phyloP scores from a whole-genome alignment of 1,140 invertebrate genomes.

The Colletes gigas region DNA sequence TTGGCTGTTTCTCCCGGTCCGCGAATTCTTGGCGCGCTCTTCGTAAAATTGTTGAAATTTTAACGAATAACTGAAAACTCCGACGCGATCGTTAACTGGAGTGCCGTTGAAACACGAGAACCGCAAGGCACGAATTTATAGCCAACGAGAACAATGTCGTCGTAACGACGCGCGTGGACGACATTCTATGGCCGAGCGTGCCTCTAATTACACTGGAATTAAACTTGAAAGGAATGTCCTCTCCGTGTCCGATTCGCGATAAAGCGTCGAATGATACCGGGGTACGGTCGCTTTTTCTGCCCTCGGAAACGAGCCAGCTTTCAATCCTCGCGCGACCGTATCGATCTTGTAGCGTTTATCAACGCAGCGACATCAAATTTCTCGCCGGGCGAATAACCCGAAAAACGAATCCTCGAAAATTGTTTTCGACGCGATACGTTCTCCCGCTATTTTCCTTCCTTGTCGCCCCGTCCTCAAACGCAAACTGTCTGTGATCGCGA shows the following conservation, averaged over 20 bases:
- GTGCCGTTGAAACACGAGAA: slow-evolving; percentile 26
- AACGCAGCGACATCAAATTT: neutral
- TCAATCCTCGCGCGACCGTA: neutral
- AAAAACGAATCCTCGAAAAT: no score
- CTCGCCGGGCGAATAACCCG: no score
- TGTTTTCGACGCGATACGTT: no score
- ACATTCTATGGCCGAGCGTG: slow-evolving; percentile 47
- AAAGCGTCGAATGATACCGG: slow-evolving; percentile 13
- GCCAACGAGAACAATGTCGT: slow-evolving; percentile 58
- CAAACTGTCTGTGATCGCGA: no score
- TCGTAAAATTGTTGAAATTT: slow-evolving; percentile 40
- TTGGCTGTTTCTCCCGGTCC: neutral
- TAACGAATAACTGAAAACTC: slow-evolving; percentile 56
- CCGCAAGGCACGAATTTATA: slow-evolving; percentile 56
- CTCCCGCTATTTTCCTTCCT: no score
- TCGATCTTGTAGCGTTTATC: neutral
- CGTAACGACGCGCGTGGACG: slow-evolving; percentile 56
- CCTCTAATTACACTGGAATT: slow-evolving; percentile 64
- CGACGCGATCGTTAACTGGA: slow-evolving; percentile 50
- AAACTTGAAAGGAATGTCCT: slow-evolving; percentile 61
- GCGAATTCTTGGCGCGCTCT: slow-evolving; percentile 3
- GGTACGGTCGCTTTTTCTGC: neutral
- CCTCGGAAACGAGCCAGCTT: neutral
- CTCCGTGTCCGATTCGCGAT: slow-evolving; percentile 47
- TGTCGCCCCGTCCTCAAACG: no score